Evolutionary conservation across 92 coral and sea anemone species (phyloP).

Genomic region (Galaxea fascicularis): DNA sequence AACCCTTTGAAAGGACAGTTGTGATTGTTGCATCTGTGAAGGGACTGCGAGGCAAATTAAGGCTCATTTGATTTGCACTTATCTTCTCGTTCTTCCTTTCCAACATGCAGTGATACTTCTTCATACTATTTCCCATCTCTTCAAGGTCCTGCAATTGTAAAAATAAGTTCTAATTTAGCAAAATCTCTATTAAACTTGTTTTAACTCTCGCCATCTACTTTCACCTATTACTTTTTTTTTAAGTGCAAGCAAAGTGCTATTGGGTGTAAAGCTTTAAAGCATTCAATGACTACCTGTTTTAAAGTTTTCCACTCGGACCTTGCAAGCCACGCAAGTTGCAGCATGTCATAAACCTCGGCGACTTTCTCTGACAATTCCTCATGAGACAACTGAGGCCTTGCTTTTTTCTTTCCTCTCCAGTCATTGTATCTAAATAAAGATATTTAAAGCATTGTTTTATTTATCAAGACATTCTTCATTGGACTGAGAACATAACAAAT

Average conservation of each 20-base stretch:
- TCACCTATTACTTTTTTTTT: neutral
- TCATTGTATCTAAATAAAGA: constrained; percentile 19
- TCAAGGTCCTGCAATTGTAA: constrained; percentile 39
- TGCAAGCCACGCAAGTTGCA: constrained; percentile 14
- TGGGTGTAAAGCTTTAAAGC: neutral
- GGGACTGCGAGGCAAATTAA: constrained; percentile 41
- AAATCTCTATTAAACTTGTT: constrained; percentile 3
- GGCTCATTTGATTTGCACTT: constrained; percentile 31
- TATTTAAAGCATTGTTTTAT: neutral
- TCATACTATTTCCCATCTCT: constrained; percentile 44
- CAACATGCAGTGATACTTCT: constrained; percentile 25
- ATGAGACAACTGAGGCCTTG: neutral
- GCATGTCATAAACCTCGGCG: constrained; percentile 12
- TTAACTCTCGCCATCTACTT: neutral
- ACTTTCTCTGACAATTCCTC: constrained; percentile 16
- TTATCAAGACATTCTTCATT: neutral
- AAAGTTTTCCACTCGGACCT: constrained; percentile 8
- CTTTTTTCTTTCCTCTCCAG: constrained; percentile 26
- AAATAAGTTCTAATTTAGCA: neutral
- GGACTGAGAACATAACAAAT: neutral
- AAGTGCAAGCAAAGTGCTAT: neutral
- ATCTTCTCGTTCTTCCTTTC: constrained; percentile 40
- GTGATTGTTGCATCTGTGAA: constrained; percentile 39
- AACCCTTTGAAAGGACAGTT: constrained; percentile 40
- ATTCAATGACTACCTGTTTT: constrained; percentile 2